Percentiles rank a stretch among this genome's conserved stretches.
Conservation (phyloP, 2,797 vertebrate species). For the Emydoidea blandingii region DNA sequence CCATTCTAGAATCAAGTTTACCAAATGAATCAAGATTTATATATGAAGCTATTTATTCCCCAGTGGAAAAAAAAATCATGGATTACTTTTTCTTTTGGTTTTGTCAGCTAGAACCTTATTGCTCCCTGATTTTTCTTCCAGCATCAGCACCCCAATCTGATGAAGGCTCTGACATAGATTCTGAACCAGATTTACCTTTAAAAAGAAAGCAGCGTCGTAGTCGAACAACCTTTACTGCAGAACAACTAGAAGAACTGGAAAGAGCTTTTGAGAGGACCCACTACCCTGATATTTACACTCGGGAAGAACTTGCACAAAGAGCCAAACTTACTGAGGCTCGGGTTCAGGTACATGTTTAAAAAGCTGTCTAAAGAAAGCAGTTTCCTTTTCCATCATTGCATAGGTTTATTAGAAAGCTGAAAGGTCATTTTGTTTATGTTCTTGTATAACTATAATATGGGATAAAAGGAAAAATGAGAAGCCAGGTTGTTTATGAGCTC, state of each 20-base stretch:
- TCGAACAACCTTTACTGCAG: constrained; percentile 95
- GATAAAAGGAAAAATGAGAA: background rate
- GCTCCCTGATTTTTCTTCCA: constrained; percentile 18
- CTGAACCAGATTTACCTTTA: constrained; percentile 93
- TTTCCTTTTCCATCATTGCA: background rate
- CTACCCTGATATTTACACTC: constrained; percentile 96
- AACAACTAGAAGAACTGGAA: constrained; percentile 96
- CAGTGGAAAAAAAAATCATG: background rate
- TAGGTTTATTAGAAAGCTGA: background rate
- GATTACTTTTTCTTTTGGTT: background rate
- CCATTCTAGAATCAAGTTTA: background rate
- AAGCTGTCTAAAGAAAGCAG: background rate
- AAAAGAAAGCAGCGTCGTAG: constrained; percentile 96
- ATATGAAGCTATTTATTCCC: fast-evolving
- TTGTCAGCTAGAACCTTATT: background rate
- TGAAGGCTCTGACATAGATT: constrained; percentile 96
- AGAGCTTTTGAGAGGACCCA: constrained; percentile 97
- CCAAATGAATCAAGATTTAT: background rate
- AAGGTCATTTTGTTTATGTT: background rate
- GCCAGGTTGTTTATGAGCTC: background rate
- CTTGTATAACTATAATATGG: fast-evolving
- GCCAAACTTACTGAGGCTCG: constrained; percentile 96
- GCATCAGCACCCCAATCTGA: constrained; percentile 93
- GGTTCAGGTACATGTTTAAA: constrained; percentile 87
- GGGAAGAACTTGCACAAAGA: constrained; percentile 95